Evolutionary conservation across 2,113 vertebrate genomes (phyloP), one percentile per base, ranked within the genome.

Genomic region (Bos indicus): DNA sequence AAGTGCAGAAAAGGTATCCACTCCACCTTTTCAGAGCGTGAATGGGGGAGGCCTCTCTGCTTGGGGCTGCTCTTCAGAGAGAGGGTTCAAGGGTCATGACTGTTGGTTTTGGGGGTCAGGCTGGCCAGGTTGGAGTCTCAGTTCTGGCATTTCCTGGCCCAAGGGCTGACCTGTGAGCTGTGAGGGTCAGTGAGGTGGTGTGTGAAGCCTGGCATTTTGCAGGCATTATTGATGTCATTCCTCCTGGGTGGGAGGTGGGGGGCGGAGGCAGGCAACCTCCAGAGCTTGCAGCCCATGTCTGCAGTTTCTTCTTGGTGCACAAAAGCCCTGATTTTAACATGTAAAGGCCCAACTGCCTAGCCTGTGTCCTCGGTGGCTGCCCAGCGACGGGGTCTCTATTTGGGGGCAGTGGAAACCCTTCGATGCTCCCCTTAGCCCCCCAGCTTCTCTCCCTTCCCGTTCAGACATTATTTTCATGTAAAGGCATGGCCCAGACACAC

Each of bases 391-490:
- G 59, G 33, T 26, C 83, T 64, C 26, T 91, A 4, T 56, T 57
- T 43, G 14, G 40, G 71, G 36, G 26, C 33, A 57, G 25, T 7
- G 1, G 60, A 54, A 92, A 46, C 59, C 54, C 83, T 92, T 62
- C 21, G 90, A n/a, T 87, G 78, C 81, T n/a, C 60, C 56, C 33
- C 7, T 6, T 40, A 12, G n/a, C 23, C 85, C 51, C 60, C 16
- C 43, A 74, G 46, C 81, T 40, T n/a, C 51, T n/a, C 59, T 43
- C 19, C 46, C 48, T 7, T 51, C 46, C 59, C 74, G 12, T 52
- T 25, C 1, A 15, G 88, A 93, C 89, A 51, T 97, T 82, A 92
- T 95, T 97, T 94, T 94, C 28, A 80, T 90, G 3, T 57, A 16
- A 96, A 94, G 97, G 95, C 93, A 11, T 0, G 95, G 96, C 86